Conservation (phyloP, 2,888 invertebrate species). For the Falcaria lacertinaria region DNA sequence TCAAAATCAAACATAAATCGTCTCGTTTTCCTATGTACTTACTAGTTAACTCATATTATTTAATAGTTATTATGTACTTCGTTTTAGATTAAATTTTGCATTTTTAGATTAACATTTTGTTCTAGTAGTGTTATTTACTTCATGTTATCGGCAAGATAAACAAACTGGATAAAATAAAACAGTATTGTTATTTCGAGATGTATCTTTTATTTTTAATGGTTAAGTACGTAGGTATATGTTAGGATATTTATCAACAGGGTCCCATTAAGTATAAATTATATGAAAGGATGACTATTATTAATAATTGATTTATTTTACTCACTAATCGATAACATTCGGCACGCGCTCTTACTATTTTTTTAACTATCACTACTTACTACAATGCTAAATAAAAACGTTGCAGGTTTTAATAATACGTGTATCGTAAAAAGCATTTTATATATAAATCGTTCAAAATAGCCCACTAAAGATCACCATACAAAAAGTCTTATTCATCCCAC, state of each 20-base stretch:
- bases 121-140: slow-evolving; percentile 26
- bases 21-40: slow-evolving; percentile 12
- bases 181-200: slow-evolving; percentile 23
- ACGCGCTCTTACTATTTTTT: slow-evolving; percentile 22
- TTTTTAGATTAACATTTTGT: slow-evolving; percentile 48
- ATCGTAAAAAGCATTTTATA: slow-evolving; percentile 38
- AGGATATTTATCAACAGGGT: slow-evolving; percentile 43
- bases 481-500: slow-evolving; percentile 21
- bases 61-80: slow-evolving; percentile 29
- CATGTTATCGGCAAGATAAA: slow-evolving; percentile 15
- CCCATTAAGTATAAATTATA: slow-evolving; percentile 44
- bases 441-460: slow-evolving; percentile 1
- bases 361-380: slow-evolving; percentile 9
- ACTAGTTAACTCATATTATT: slow-evolving; percentile 15
- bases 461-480: slow-evolving; percentile 21
- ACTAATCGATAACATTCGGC: slow-evolving; percentile 36
- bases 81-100: slow-evolving; percentile 53
- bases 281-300: slow-evolving; percentile 23
- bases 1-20: slow-evolving; percentile 20
- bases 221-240: slow-evolving; percentile 21
- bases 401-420: slow-evolving; percentile 37
- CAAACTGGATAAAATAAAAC: slow-evolving; percentile 43
- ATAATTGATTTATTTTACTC: slow-evolving; percentile 18
- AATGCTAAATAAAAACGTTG: slow-evolving; percentile 20
- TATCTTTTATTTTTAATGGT: slow-evolving; percentile 26